Base-by-base conservation (phyloP, 1,140 invertebrate species). In the Megalonaias nervosa region DNA sequence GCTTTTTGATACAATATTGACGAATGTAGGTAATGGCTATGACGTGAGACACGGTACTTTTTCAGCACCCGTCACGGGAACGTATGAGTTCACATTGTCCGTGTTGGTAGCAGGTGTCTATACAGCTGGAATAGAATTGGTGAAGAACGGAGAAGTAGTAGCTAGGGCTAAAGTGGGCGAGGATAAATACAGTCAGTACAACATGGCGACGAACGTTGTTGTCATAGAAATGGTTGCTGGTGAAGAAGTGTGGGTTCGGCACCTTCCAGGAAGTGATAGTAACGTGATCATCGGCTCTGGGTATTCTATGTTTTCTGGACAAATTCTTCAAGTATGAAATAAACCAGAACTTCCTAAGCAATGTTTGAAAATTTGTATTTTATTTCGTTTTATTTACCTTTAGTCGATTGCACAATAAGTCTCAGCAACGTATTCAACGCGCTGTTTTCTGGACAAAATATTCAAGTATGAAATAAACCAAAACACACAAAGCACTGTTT, bases 181-280 rank as follows among this genome's bases (percentile, higher is more conserved):
- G n/a, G 64, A 23, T 56, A 57, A 31, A 31, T 76, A 70, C 61
- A 48, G 38, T 11, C 38, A 48, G 11, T 76, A 76, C 55, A 76
- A 67, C 1, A 76, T 76, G 74, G 74, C 60, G 23, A 76, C 67
- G 14, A 76, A 76, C 48, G 74, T 62, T 31, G 74, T 76, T 12
- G 74, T 19, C 0, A 59, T 76, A 14, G 68, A 74, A 17, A 26
- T 74, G 11, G 55, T 64, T n/a, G 64, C 73, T 56, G 38, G 74
- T 1, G 74, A 76, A 58, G 74, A 76, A 55, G 74, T 76, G 0
- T 76, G 74, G 74, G 74, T 76, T 48, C 74, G 74, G 9, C 74
- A 76, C 67, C 21, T 62, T 38, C n/a, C 23, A n/a, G 57, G 64
- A 31, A 64, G 58, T 56, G 74, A 76, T 59, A 76, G 74, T 65